Evolutionary conservation across 2,888 invertebrate genomes (phyloP).

Genomic region (Temnothorax ravouxi): DNA sequence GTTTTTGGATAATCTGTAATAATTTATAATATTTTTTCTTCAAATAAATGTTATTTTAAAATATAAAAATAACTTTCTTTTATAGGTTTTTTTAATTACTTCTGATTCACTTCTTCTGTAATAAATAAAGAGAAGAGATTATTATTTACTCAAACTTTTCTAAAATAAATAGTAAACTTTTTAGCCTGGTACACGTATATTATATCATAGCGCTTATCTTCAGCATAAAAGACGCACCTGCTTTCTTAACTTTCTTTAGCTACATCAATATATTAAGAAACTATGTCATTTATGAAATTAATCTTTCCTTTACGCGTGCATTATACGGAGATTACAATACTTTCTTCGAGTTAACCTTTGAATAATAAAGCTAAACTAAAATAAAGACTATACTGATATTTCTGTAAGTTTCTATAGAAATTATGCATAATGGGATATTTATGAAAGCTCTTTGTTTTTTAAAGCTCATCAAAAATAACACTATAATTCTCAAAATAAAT

Average conservation of each 20-base stretch:
- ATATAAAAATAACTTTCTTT: neutral
- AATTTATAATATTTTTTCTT: neutral
- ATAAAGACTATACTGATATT: neutral
- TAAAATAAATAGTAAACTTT: conserved; percentile 27
- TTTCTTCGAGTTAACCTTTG: neutral
- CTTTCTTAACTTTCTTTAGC: conserved; percentile 32
- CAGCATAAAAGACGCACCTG: conserved; percentile 36
- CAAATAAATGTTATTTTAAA: neutral
- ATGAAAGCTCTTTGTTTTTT: neutral
- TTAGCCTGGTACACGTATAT: neutral
- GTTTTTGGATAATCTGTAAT: neutral
- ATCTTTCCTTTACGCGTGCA: neutral
- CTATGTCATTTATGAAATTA: conserved; percentile 38
- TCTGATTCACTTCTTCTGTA: conserved; percentile 1
- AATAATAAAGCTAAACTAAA: neutral
- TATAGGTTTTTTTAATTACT: neutral
- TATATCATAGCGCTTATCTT: conserved; percentile 30
- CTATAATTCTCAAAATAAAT: neutral
- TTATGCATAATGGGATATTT: neutral
- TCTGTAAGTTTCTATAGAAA: neutral
- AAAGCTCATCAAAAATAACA: neutral
- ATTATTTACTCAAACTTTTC: conserved; percentile 37
- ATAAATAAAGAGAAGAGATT: conserved; percentile 22
- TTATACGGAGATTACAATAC: neutral
- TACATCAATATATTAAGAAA: conserved; percentile 38